Base-by-base conservation (phyloP, 1,140 invertebrate species). In the Drosophila mayri region DNA sequence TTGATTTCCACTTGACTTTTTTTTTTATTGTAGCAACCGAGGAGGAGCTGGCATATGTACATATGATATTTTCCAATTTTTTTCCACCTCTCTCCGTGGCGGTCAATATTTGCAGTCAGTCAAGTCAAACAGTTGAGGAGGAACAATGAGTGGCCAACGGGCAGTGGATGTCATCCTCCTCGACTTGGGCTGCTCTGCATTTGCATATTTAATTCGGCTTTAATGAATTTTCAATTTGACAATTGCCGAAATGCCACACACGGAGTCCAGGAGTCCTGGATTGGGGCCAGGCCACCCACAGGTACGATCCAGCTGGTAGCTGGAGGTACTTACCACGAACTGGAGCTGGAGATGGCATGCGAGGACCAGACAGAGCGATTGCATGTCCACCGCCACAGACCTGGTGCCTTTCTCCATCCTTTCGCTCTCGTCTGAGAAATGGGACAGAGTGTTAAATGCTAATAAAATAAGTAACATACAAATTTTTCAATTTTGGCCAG, bases 391-490 rank as follows among this genome's bases (percentile, higher is more conserved):
- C 28, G 49, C 28, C n/a, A 35, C 40, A 64, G 32, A 57, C 20
- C 46, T 50, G 22, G 60, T 65, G 73, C 78, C 79, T 68, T 71
- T 72, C 54, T 52, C 61, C 35, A 10, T 55, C 52, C 54, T 68
- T 72, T 71, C 47, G 58, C 77, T 72, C 71, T 82, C 72, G 38
- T 58, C 66, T 59, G 38, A 22, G 49, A 54, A 49, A 43, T 49
- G 58, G 58, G 74, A 62, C 58, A 54, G 50, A 61, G 88, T 82
- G 84, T 91, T 91, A 91, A 91, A 76, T 90, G 85, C 65, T 85
- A 85, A 90, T 91, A 91, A 91, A 91, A 91, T 91, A 91, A 91
- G 81, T 91, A 91, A 91, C 76, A 91, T 88, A 87, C 85, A 91
- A 91, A 91, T 84, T 91, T 90, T 84, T 88, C 84, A 88, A 88